Evolutionary conservation across 1,140 invertebrate species (phyloP).

Genomic region (Drosophila baimaii): DNA sequence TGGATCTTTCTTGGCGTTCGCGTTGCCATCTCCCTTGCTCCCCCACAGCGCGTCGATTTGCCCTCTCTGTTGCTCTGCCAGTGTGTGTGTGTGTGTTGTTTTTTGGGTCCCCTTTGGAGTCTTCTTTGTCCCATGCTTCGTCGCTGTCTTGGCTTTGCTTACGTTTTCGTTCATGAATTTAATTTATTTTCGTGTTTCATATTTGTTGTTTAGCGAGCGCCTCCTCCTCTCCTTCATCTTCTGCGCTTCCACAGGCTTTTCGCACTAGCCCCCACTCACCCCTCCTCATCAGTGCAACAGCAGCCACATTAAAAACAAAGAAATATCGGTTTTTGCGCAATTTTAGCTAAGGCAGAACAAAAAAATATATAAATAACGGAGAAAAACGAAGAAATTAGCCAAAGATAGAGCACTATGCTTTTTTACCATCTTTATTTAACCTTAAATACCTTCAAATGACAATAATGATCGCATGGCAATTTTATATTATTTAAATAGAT

Average conservation of each 20-base stretch:
- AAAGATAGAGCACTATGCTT: neutral
- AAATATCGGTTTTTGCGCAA: constrained; percentile 46
- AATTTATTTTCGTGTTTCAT: constrained; percentile 75
- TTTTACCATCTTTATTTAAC: neutral
- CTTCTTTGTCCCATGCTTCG: constrained; percentile 60
- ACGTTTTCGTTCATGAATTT: constrained; percentile 75
- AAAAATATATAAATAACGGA: constrained; percentile 8
- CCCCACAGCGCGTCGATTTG: constrained; percentile 38
- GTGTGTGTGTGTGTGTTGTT: constrained; percentile 47
- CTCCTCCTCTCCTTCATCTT: constrained; percentile 45
- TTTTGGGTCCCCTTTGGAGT: constrained; percentile 43
- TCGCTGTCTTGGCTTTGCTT: constrained; percentile 65
- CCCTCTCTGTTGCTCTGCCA: constrained; percentile 46
- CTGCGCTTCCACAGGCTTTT: constrained; percentile 25
- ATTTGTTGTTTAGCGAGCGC: constrained; percentile 44
- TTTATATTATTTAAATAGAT: constrained; percentile 3
- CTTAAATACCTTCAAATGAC: neutral
- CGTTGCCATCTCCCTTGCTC: constrained; percentile 66
- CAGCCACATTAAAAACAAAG: constrained; percentile 20
- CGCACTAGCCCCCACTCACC: no score
- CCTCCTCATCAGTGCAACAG: constrained; percentile 41
- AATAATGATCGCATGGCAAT: neutral
- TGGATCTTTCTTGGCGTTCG: constrained; percentile 52
- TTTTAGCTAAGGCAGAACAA: constrained; percentile 38
- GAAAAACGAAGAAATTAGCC: neutral